Evolutionary conservation across 2,888 invertebrate species (phyloP).

Genomic region (Leptopilina myrica): DNA sequence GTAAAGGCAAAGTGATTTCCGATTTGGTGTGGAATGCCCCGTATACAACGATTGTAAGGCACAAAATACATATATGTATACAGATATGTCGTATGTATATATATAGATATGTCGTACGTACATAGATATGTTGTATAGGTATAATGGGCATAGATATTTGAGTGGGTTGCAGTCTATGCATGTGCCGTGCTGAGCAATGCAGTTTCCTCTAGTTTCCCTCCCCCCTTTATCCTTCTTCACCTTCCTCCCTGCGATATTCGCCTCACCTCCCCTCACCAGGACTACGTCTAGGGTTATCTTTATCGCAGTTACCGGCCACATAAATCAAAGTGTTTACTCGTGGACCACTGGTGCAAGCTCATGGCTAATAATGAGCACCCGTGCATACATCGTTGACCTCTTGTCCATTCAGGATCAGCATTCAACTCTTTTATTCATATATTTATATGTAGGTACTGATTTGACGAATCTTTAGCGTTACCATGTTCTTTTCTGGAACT

Average conservation of each 20-base stretch:
- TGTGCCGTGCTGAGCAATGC: conserved; percentile 62
- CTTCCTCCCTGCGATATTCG: not conserved
- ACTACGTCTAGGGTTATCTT: conserved; percentile 64
- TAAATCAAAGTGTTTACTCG: conserved; percentile 73
- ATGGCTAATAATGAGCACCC: conserved; percentile 69
- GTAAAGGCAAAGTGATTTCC: no score
- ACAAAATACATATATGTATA: no score
- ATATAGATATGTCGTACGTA: no score
- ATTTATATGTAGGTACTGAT: conserved; percentile 42
- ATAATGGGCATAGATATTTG: conserved; percentile 31
- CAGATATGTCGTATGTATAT: not conserved
- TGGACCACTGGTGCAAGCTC: conserved; percentile 59
- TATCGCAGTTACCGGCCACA: conserved; percentile 69
- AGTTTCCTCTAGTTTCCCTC: conserved; percentile 40
- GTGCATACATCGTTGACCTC: conserved; percentile 54
- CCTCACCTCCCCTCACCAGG: no score
- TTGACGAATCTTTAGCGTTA: not conserved
- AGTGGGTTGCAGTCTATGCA: conserved; percentile 44
- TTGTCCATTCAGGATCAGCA: conserved; percentile 44
- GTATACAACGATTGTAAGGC: no score
- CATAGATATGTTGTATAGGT: not conserved
- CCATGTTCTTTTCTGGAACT: not conserved
- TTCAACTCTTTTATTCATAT: conserved; percentile 41
- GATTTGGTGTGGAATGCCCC: no score
- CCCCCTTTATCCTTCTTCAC: conserved; percentile 45